A percentile compares a stretch with the other conserved stretches of the same genome.
Conservation (phyloP, 2,797 vertebrate species). For the Lithobates sylvaticus region DNA sequence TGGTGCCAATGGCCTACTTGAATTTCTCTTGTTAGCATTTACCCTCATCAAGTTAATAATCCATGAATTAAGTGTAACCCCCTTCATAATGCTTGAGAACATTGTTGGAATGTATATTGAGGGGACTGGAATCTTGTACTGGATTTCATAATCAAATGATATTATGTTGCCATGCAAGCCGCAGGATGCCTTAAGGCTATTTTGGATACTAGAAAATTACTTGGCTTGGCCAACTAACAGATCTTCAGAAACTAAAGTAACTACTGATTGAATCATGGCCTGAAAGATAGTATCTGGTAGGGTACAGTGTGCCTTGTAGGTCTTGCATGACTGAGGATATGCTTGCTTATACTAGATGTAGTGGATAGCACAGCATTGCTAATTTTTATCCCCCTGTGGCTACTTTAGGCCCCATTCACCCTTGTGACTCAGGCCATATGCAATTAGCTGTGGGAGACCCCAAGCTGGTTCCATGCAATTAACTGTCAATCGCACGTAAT, state of each 20-base stretch:
- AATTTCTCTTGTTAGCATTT: slow-evolving; percentile 60
- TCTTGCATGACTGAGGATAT: no score
- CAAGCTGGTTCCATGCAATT: no score
- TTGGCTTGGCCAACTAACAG: neutral
- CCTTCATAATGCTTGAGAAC: slow-evolving; percentile 35
- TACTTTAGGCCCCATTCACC: no score
- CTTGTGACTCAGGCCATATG: no score
- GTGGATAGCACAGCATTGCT: no score
- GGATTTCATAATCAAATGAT: slow-evolving; percentile 37
- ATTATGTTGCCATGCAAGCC: slow-evolving; percentile 18
- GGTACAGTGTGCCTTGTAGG: no score
- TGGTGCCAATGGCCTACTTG: slow-evolving; percentile 45
- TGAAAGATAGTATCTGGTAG: neutral
- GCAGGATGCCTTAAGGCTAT: slow-evolving; percentile 28
- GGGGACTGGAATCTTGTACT: slow-evolving; percentile 36
- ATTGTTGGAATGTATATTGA: slow-evolving; percentile 54
- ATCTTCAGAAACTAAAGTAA: neutral
- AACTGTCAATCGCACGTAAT: no score
- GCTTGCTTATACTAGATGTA: no score
- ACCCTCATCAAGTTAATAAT: slow-evolving; percentile 59
- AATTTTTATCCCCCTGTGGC: no score
- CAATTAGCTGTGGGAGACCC: no score
- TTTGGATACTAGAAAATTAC: neutral
- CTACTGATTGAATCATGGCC: neutral
- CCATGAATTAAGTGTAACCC: slow-evolving; percentile 54